Evolutionary conservation across 2,888 invertebrate genomes (phyloP).

Genomic region (Euproctis similis): DNA sequence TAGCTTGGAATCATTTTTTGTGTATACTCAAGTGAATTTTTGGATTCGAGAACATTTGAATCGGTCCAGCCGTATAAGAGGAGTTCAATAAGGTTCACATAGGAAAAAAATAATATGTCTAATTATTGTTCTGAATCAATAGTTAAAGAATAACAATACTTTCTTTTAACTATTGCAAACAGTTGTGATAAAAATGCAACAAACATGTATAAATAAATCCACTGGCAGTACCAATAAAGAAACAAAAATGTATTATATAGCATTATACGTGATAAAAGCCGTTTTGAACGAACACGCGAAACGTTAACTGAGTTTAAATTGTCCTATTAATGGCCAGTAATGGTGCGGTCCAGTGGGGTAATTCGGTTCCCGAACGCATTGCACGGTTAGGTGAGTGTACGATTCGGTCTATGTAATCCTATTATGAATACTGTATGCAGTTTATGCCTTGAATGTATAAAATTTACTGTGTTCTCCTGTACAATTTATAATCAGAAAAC

Average conservation of each 20-base stretch:
- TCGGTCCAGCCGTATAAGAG: too few species aligned
- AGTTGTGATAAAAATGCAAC: too few species aligned
- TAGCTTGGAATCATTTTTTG: neutral
- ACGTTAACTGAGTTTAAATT: constrained; percentile 45
- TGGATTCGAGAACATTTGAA: too few species aligned
- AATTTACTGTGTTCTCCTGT: neutral
- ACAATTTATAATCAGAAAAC: neutral
- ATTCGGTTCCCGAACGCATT: constrained; percentile 26
- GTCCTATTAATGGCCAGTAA: constrained; percentile 46
- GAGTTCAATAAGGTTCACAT: neutral
- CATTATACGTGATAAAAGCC: constrained; percentile 45
- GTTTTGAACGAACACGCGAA: constrained; percentile 38
- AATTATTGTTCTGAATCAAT: constrained; percentile 6
- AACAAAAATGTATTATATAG: constrained; percentile 33
- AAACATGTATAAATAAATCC: constrained; percentile 15
- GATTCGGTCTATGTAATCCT: constrained; percentile 23
- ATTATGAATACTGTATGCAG: constrained; percentile 22
- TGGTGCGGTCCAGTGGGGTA: constrained; percentile 30
- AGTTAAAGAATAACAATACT: constrained; percentile 13
- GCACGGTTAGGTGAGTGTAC: constrained; percentile 18
- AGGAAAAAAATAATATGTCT: neutral
- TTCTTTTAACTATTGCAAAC: too few species aligned
- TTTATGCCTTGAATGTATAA: constrained; percentile 6
- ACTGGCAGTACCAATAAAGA: constrained; percentile 25
- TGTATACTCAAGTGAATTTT: neutral